Evolutionary conservation across 2,113 vertebrate species (phyloP), one percentile per base, ranked within the genome.

Genomic region (Microcebus ravelobensis): DNA sequence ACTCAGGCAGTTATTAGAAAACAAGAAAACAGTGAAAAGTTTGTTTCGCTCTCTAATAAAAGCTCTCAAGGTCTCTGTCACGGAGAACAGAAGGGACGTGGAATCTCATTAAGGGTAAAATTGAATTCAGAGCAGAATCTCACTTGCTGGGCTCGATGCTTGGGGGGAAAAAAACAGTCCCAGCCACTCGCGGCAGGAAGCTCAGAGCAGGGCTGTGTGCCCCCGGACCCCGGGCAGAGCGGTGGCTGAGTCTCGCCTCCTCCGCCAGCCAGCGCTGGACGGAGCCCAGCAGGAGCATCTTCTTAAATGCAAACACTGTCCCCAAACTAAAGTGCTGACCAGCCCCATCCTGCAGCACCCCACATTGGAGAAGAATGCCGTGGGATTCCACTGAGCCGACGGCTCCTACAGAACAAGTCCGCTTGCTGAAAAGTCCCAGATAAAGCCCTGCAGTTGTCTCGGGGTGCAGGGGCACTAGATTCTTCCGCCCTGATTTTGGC

Each of bases 301-400:
- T 74, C 0, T 82, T 96, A 98, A 97, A 96, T 98, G 95, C 97
- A 95, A 98, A 97, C 73, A 84, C 29, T 50, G 96, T 97, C 50
- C 82, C 93, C 87, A 85, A 83, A n/a, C 1, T 2, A 67, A 98
- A 97, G 31, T 97, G 94, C 96, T 98, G 84, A 96, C 94, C 91
- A 92, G 70, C 73, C 96, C 77, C 0, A 52, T 97, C 92, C 63
- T 10, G 92, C 39, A 76, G 39, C 76, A 95, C 92, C 85, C 79
- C 96, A 34, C 3, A 0, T 57, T 95, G 94, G 95, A 90, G 95
- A 97, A 89, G 7, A 83, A 94, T 79, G 20, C 71, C 2, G 39
- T 59, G 95, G 96, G 80, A 96, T 97, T 77, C 91, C 11, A 2
- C 94, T 97, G 97, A 95, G 92, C 93, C 39, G 0, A 73, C 70